A percentile compares a stretch with the other conserved stretches of the same genome.
These are phyloP conservation scores for Pelodytes ibericus DNA, from an alignment of 2,797 vertebrate species.

Conservation along the genomic window DNA sequence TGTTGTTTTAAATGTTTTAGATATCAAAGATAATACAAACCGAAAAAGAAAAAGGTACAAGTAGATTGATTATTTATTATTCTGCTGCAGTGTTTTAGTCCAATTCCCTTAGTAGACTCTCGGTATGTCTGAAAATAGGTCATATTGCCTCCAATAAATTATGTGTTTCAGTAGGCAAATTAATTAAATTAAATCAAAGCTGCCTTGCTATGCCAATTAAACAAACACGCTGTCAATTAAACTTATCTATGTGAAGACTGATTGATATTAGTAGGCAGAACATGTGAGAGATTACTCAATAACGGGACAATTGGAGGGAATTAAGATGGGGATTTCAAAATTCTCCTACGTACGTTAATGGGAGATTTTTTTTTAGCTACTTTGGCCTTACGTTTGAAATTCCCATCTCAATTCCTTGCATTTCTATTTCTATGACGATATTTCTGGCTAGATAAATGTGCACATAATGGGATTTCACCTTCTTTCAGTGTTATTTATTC, in stretches of 20 bases:
- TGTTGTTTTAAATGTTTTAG: too few relatives aligned
- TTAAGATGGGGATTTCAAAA: too few relatives aligned
- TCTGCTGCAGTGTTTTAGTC: not conserved
- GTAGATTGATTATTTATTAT: not conserved
- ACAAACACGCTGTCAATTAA: not conserved
- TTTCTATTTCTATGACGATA: too few relatives aligned
- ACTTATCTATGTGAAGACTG: not conserved
- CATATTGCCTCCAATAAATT: not conserved
- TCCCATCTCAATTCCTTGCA: too few relatives aligned
- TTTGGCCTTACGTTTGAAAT: too few relatives aligned
- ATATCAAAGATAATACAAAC: too few relatives aligned
- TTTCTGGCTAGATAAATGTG: not conserved
- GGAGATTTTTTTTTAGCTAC: too few relatives aligned
- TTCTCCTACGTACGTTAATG: too few relatives aligned
- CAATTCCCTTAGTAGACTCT: not conserved
- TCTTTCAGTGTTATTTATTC: too few relatives aligned
- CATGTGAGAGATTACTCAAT: too few relatives aligned
- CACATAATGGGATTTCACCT: not conserved
- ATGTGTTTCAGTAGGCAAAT: not conserved
- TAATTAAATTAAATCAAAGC: constrained; percentile 2
- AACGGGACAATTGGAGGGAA: too few relatives aligned
- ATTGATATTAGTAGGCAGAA: not conserved
- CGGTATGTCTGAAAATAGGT: constrained; percentile 5
- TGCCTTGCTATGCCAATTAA: not conserved
- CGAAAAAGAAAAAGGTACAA: not conserved